Evolutionary conservation across 2,113 vertebrate species (phyloP).

Genomic region (Tachycineta bicolor): DNA sequence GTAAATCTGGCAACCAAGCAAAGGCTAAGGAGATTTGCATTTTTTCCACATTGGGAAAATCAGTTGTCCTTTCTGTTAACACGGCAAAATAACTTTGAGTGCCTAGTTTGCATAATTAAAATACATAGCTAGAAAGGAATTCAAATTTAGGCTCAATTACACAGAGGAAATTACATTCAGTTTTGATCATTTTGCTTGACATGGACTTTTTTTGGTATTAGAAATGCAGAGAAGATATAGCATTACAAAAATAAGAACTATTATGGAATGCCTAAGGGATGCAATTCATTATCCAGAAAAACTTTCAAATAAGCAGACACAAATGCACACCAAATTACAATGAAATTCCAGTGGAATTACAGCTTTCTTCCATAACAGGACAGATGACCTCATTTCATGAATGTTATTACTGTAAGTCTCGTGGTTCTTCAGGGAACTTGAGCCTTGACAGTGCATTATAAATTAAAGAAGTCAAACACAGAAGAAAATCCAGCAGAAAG

Average conservation of each 20-base stretch:
- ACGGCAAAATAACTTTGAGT: neutral
- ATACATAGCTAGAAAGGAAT: slow-evolving; percentile 31
- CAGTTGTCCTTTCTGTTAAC: slow-evolving; percentile 2
- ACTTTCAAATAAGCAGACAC: slow-evolving; percentile 37
- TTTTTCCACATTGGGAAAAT: neutral
- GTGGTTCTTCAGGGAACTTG: neutral
- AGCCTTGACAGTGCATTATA: neutral
- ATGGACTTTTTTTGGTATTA: slow-evolving; percentile 23
- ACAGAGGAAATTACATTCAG: neutral
- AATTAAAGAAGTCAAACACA: neutral
- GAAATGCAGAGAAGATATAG: neutral
- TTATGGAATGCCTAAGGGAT: slow-evolving; percentile 44
- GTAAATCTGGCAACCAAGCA: neutral
- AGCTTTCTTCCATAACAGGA: neutral
- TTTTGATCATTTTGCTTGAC: slow-evolving; percentile 51
- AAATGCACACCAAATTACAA: slow-evolving; percentile 61
- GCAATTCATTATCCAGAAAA: slow-evolving; percentile 61
- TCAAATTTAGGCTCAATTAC: slow-evolving; percentile 45
- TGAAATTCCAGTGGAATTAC: slow-evolving; percentile 57
- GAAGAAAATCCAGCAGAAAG: neutral
- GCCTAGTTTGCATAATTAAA: slow-evolving; percentile 27
- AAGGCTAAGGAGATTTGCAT: neutral
- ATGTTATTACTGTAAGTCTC: neutral
- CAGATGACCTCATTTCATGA: slow-evolving; percentile 44
- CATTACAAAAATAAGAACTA: slow-evolving; percentile 52